Evolutionary conservation across 2,888 invertebrate species (phyloP), one percentile per base, ranked within the genome.

Genomic region (Spodoptera picta): DNA sequence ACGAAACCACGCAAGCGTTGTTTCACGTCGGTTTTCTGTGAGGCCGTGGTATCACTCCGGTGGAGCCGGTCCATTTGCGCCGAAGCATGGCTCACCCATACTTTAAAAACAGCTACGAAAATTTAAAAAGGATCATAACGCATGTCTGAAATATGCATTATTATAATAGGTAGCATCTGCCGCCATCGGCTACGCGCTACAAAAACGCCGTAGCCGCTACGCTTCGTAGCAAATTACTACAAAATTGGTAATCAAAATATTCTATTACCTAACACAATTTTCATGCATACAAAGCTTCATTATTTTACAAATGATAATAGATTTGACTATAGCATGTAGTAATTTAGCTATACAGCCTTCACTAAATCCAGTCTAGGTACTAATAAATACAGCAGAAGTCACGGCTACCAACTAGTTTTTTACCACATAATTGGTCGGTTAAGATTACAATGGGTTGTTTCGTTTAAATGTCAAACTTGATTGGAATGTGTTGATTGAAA

Each of bases 381-480:
- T 59, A 55, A 53, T 65, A 68, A 43, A 58, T 49, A 50, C 52
- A 45, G 49, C 23, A 56, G 56, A 48, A 65, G 70, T 65, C 55
- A 59, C 60, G 63, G 59, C 12, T 64, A 14, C 3, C 36, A 4
- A 50, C 58, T 59, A 46, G 67, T 68, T 68, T 71, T 56, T 71
- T 42, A 11, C 23, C 42, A 4, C n/a, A 19, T 73, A 62, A 73
- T 66, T 66, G 61, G 48, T 63, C 48, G 58, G 36, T 19, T 58
- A 50, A 51, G 51, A 66, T 66, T 60, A 74, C 74, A 74, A 70
- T 60, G 52, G 24, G 59, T 62, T 60, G 54, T 45, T 60, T 42
- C 27, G 10, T 7, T 24, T 55, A 59, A 74, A 70, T 73, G 66
- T 73, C 74, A 70, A 53, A 7, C 23, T 49, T 51, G 58, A 66